These are phyloP conservation scores for Brachyistius frenatus DNA, from an alignment of 2,113 vertebrate genomes.

Conservation along the genomic window DNA sequence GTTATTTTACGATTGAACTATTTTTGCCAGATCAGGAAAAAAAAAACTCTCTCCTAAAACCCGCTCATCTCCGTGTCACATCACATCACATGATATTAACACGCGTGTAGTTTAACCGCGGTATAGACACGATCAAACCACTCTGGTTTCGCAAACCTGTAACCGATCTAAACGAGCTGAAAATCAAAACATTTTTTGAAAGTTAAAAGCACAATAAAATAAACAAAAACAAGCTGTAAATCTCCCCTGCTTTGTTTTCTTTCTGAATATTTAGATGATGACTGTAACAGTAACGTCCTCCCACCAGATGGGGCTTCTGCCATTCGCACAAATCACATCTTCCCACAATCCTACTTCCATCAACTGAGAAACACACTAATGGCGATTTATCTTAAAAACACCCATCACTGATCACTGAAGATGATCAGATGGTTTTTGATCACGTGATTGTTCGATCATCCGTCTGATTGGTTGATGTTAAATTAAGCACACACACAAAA, in stretches of 20 bases:
- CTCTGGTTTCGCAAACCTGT: no score
- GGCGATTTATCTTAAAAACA: not conserved
- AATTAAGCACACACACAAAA: slow-evolving; percentile 7
- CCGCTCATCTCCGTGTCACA: no score
- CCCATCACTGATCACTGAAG: not conserved
- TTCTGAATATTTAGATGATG: not conserved
- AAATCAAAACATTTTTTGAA: no score
- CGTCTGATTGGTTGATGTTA: not conserved
- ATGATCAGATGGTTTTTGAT: not conserved
- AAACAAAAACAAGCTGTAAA: not conserved
- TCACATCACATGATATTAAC: no score
- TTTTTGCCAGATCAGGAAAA: no score
- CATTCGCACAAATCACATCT: slow-evolving; percentile 33
- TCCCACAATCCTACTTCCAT: not conserved
- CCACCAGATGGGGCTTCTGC: slow-evolving; percentile 78
- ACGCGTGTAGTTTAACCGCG: not conserved
- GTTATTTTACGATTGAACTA: no score
- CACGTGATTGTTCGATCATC: not conserved
- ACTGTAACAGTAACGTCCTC: slow-evolving; percentile 47
- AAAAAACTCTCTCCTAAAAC: no score
- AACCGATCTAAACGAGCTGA: no score
- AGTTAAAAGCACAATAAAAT: no score
- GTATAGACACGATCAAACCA: not conserved
- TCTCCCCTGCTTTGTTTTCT: not conserved
- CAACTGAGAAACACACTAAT: not conserved